Conservation (phyloP, 2,888 invertebrate genomes). For the Tridacna gigas region DNA sequence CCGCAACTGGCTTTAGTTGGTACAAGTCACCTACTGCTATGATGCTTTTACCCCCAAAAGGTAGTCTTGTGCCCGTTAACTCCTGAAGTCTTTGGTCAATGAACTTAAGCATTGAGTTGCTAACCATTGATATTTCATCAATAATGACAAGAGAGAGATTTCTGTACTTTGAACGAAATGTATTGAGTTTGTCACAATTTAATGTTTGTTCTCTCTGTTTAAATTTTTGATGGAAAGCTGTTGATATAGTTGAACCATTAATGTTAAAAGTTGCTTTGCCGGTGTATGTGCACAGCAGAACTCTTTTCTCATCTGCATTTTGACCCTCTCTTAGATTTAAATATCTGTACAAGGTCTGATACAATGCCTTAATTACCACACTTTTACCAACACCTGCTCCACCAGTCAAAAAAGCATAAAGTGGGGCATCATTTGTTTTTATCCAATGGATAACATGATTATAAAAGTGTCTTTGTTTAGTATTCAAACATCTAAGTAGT, state of each 20-base stretch:
- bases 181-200: conserved; percentile 50
- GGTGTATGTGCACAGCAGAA: conserved; percentile 57
- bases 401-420: conserved; percentile 59
- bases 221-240: conserved; percentile 50
- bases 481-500: conserved; percentile 33
- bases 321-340: conserved; percentile 49
- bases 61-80: conserved; percentile 50
- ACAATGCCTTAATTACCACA: conserved; percentile 55
- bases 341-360: conserved; percentile 52
- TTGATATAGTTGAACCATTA: conserved; percentile 55
- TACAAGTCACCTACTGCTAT: conserved; percentile 64
- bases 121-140: conserved; percentile 65
- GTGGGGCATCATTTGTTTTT: conserved; percentile 50
- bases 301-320: conserved; percentile 57
- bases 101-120: conserved; percentile 48
- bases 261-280: conserved; percentile 60
- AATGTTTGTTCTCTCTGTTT: conserved; percentile 48
- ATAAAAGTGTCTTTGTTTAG: conserved; percentile 50
- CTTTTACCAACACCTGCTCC: conserved; percentile 61
- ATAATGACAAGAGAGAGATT: conserved; percentile 57
- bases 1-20: conserved; percentile 60
- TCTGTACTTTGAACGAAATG: conserved; percentile 54
- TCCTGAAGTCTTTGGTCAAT: conserved; percentile 59
- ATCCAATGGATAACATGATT: conserved; percentile 36
- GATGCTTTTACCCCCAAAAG: conserved; percentile 62